Conservation (phyloP, 2,113 vertebrate species). For the Cnemophilus loriae region DNA sequence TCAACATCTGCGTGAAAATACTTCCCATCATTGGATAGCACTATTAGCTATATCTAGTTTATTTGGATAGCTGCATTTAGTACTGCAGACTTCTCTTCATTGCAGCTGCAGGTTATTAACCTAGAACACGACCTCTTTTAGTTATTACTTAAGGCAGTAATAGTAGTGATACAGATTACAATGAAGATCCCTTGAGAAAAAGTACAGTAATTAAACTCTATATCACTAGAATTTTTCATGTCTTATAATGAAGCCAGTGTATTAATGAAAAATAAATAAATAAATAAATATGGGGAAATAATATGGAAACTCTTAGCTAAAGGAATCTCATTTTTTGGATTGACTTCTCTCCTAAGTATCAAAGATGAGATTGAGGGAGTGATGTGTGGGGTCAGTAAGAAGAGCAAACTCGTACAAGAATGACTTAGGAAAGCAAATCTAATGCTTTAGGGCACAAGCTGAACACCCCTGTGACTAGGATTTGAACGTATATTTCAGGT, state of each 20-base stretch:
- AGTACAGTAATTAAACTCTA: slow-evolving; percentile 39
- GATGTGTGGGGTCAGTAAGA: background rate
- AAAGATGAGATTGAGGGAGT: background rate
- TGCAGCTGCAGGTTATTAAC: slow-evolving; percentile 67
- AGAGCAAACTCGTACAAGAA: background rate
- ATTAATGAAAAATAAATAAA: background rate
- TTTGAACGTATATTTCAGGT: slow-evolving; percentile 8
- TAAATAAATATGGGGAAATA: background rate
- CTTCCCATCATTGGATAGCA: background rate
- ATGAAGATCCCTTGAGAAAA: slow-evolving; percentile 35
- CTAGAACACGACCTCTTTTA: slow-evolving; percentile 54
- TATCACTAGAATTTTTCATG: background rate
- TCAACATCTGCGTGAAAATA: background rate
- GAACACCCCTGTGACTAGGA: background rate
- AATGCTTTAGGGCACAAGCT: background rate
- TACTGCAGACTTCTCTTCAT: slow-evolving; percentile 18
- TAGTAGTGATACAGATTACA: slow-evolving; percentile 1
- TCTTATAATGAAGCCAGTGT: background rate
- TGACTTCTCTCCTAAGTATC: background rate
- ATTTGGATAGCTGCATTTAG: slow-evolving; percentile 11
- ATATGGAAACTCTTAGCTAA: slow-evolving; percentile 2
- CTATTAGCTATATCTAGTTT: background rate
- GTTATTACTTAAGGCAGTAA: slow-evolving; percentile 50
- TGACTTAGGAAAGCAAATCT: background rate
- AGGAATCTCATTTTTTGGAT: background rate